Conservation (phyloP, 2,113 vertebrate species). For the Campylomormyrus numenius region DNA sequence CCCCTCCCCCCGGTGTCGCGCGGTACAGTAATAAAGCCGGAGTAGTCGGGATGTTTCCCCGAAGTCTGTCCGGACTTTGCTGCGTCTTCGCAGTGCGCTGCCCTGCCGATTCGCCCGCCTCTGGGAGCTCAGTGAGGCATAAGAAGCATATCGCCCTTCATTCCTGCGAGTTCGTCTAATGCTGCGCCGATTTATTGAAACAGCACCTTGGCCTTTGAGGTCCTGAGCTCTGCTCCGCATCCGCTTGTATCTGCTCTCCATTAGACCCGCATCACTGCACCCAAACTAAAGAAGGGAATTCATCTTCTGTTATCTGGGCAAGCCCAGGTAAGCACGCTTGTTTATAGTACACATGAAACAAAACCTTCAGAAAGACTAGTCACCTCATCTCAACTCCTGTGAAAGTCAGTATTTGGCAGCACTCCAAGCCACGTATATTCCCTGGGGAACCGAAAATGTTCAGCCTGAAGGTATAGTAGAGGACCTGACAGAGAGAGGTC, state of each 20-base stretch:
- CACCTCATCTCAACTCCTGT: neutral
- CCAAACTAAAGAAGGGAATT: slow-evolving; percentile 6
- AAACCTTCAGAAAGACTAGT: neutral
- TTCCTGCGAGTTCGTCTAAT: slow-evolving; percentile 7
- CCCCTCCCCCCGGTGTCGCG: neutral
- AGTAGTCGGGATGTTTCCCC: neutral
- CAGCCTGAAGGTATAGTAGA: neutral
- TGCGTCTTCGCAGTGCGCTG: neutral
- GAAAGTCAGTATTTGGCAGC: neutral
- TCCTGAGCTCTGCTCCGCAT: slow-evolving; percentile 4
- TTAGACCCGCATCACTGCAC: slow-evolving; percentile 9
- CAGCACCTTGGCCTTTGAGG: neutral
- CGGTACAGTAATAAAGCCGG: neutral
- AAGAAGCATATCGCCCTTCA: slow-evolving; percentile 11
- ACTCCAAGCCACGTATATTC: neutral
- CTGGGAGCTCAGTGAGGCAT: slow-evolving; percentile 14
- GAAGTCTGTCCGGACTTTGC: neutral
- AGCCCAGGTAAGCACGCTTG: slow-evolving; percentile 4
- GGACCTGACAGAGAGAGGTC: neutral
- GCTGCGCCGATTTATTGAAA: neutral
- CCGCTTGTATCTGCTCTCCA: slow-evolving; percentile 5
- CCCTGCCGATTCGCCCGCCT: neutral
- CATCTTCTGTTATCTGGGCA: slow-evolving; percentile 7
- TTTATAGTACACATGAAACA: neutral
- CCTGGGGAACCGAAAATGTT: neutral